phyloP scores from a whole-genome alignment of 2,113 vertebrate species.

The Aspidoscelis tigris region DNA sequence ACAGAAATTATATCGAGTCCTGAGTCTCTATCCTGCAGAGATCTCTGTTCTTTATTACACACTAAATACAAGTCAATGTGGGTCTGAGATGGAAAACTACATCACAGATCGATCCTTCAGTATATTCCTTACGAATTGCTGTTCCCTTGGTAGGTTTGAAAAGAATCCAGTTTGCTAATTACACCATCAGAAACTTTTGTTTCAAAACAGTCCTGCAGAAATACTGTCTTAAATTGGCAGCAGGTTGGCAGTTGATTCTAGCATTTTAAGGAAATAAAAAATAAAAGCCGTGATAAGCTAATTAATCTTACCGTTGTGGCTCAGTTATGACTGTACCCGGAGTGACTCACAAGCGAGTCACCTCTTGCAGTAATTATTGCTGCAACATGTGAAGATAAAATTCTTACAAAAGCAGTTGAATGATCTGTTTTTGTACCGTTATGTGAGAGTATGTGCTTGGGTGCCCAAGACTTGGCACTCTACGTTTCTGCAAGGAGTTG shows the following conservation, averaged over 20 bases:
- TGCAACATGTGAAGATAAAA: background rate
- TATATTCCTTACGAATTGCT: background rate
- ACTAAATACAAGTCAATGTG: too few relatives aligned
- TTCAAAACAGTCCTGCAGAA: background rate
- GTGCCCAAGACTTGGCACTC: background rate
- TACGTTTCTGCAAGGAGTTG: background rate
- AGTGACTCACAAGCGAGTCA: slow-evolving; percentile 23
- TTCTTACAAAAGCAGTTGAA: background rate
- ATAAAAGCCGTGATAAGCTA: slow-evolving; percentile 20
- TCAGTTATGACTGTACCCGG: background rate
- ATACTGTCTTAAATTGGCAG: background rate
- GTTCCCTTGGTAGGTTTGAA: background rate
- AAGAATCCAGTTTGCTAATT: background rate
- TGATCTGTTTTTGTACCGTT: background rate
- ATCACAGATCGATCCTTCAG: background rate
- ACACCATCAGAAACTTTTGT: background rate
- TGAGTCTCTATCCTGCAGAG: background rate
- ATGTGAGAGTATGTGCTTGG: background rate
- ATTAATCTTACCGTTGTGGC: background rate
- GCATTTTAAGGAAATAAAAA: background rate
- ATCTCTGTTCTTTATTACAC: background rate
- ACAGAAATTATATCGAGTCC: background rate
- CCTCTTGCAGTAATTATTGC: background rate
- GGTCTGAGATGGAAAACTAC: background rate
- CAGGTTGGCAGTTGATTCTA: background rate